phyloP scores from a whole-genome alignment of 2,888 invertebrate species.

The Marasmarcha lunaedactyla region DNA sequence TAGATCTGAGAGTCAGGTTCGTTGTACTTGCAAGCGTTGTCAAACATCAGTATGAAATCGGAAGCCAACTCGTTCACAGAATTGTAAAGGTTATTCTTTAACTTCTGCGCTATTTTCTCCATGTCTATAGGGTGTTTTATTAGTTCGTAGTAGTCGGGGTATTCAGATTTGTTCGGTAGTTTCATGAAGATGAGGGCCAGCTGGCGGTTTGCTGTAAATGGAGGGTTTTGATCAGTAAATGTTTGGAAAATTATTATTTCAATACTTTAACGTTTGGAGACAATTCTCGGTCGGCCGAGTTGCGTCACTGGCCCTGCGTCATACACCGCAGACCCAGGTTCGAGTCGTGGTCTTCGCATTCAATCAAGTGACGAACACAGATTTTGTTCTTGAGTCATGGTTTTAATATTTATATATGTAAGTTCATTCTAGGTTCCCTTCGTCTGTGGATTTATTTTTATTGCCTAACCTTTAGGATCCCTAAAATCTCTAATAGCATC shows the following conservation, averaged over 20 bases:
- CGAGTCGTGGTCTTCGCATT: too few relatives aligned
- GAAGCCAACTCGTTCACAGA: slow-evolving; percentile 88
- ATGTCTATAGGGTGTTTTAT: slow-evolving; percentile 97
- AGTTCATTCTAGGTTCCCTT: too few relatives aligned
- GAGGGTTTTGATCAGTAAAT: background rate
- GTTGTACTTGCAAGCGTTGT: slow-evolving; percentile 97
- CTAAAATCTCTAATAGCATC: slow-evolving; percentile 91
- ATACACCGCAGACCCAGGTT: too few relatives aligned
- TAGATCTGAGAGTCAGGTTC: slow-evolving; percentile 98
- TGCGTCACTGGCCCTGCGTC: too few relatives aligned
- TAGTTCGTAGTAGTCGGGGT: slow-evolving; percentile 97
- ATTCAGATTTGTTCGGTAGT: slow-evolving; percentile 92
- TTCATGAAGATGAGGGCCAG: slow-evolving; percentile 95
- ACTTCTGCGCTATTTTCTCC: slow-evolving; percentile 90
- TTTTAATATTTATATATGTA: too few relatives aligned
- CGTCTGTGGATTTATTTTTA: too few relatives aligned
- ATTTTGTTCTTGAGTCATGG: too few relatives aligned
- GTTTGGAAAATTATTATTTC: too few relatives aligned
- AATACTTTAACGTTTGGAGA: too few relatives aligned
- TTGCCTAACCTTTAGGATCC: slow-evolving; percentile 57
- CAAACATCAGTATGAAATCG: slow-evolving; percentile 93
- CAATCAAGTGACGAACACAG: too few relatives aligned
- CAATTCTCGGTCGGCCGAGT: too few relatives aligned
- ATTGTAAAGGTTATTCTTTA: slow-evolving; percentile 82
- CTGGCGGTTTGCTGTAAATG: slow-evolving; percentile 80